A percentile compares a stretch with the other conserved stretches of the same genome.
phyloP scores from a whole-genome alignment of 2,797 vertebrate species.

The Enteromius mattozi region DNA sequence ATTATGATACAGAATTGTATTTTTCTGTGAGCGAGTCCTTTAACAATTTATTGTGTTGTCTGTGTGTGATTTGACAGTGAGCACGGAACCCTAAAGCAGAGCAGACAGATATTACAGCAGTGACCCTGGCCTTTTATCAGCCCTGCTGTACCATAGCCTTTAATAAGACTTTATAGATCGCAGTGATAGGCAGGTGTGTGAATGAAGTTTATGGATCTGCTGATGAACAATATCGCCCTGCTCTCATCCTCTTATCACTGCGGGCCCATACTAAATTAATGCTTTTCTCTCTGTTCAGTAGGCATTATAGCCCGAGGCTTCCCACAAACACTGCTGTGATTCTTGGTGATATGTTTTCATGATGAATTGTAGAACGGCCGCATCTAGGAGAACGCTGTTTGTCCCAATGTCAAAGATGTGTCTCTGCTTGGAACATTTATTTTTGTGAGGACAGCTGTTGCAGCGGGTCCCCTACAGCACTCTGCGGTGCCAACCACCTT shows the following conservation, averaged over 20 bases:
- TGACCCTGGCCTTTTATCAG: slow-evolving; percentile 64
- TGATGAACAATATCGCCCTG: slow-evolving; percentile 72
- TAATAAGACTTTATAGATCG: slow-evolving; percentile 79
- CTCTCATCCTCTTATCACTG: slow-evolving; percentile 66
- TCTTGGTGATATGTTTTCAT: slow-evolving; percentile 61
- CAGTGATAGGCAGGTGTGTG: slow-evolving; percentile 45
- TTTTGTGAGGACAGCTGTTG: slow-evolving; percentile 72
- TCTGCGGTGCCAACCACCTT: slow-evolving; percentile 60
- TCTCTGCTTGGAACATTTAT: slow-evolving; percentile 68
- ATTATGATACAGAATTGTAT: background rate
- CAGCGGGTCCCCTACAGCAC: slow-evolving; percentile 58
- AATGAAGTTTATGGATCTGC: slow-evolving; percentile 76
- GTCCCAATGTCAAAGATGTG: slow-evolving; percentile 66
- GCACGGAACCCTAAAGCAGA: slow-evolving; percentile 66
- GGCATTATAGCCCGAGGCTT: slow-evolving; percentile 64
- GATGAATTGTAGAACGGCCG: slow-evolving; percentile 67
- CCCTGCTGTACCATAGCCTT: slow-evolving; percentile 64
- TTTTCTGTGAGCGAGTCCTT: background rate
- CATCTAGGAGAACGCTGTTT: slow-evolving; percentile 63
- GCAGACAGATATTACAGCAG: slow-evolving; percentile 63
- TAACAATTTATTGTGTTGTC: slow-evolving; percentile 23
- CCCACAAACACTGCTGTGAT: slow-evolving; percentile 49
- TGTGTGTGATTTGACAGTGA: slow-evolving; percentile 54
- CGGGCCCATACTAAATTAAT: slow-evolving; percentile 65
- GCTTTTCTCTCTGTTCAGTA: slow-evolving; percentile 57